Evolutionary conservation across 1,140 invertebrate species (phyloP), one percentile per base, ranked within the genome.

Genomic region (Drosophila kikkawai): DNA sequence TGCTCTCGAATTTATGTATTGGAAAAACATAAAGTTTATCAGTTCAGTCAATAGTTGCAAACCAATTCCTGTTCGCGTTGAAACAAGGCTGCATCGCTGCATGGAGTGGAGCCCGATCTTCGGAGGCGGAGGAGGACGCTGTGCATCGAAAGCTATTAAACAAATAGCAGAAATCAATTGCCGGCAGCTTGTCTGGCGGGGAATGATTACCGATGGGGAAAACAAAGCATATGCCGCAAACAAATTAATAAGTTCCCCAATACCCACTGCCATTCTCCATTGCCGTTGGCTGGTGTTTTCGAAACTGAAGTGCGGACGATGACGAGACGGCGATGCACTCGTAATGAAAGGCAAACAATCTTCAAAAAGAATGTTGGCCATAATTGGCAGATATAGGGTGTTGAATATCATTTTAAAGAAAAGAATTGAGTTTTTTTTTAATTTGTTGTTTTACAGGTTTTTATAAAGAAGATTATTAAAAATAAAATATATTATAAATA

Each of bases 291-390:
- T 48, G 44, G 7, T 42, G 50, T 36, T 60, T 22, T 39, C 50
- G 57, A 12, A 64, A 60, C 42, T 29, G 12, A 65, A 65, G 26
- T 56, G 42, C 42, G 37, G 36, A 15, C 53, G 47, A 22, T 36
- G 50, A 45, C 79, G 84, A 82, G 74, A 56, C 71, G 67, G 77
- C 69, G 85, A 47, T 87, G 80, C 82, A 79, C 78, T 90, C 81
- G 88, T 85, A 88, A 88, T 88, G 85, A 88, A 88, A 90, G 67
- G 75, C 88, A 88, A 88, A 90, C 85, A 88, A 90, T 81, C 85
- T 88, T 88, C 85, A 88, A 88, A 84, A 70, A 36, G 81, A 90
- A 85, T 85, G 85, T 82, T 85, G 75, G 75, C 78, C 57, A 79
- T 90, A 88, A 88, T 88, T 88, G 85, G 78, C 85, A 90, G 85